Conservation (phyloP, 2,888 invertebrate genomes). For the Drosophila nr. perissopoda region DNA sequence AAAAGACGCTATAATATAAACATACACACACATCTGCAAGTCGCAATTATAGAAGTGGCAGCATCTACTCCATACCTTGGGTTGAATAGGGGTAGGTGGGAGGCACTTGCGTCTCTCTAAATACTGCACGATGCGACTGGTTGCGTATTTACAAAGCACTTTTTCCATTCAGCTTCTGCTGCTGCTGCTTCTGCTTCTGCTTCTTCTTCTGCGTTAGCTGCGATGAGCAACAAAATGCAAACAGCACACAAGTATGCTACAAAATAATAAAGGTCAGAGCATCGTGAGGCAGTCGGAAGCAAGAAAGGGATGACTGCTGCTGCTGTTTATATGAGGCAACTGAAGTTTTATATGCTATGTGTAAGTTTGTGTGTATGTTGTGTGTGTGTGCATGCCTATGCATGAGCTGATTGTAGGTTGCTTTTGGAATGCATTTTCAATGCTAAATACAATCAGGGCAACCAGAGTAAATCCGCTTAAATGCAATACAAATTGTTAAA, state of each 20-base stretch:
- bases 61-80: background rate
- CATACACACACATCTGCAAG: slow-evolving; percentile 8
- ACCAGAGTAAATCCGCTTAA: slow-evolving; percentile 54
- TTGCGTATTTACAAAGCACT: slow-evolving; percentile 74
- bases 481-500: slow-evolving; percentile 50
- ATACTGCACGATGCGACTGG: slow-evolving; percentile 66
- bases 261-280: slow-evolving; percentile 29
- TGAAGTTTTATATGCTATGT: slow-evolving; percentile 55
- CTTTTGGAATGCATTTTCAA: slow-evolving; percentile 25
- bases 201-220: slow-evolving; percentile 19
- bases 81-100: background rate
- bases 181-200: slow-evolving; percentile 13
- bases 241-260: slow-evolving; percentile 58
- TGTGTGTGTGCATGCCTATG: background rate
- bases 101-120: slow-evolving; percentile 53
- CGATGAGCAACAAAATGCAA: slow-evolving; percentile 56
- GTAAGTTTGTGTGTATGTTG: background rate
- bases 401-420: slow-evolving; percentile 14
- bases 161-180: slow-evolving; percentile 46
- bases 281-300: background rate
- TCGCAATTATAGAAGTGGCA: slow-evolving; percentile 49
- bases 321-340: slow-evolving; percentile 64
- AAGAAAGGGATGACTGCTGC: slow-evolving; percentile 23
- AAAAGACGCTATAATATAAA: slow-evolving; percentile 62
- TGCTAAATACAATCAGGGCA: slow-evolving; percentile 27